These are phyloP conservation scores for Stomorhina lunata DNA, from an alignment of 2,888 invertebrate species.

Conservation along the genomic window DNA sequence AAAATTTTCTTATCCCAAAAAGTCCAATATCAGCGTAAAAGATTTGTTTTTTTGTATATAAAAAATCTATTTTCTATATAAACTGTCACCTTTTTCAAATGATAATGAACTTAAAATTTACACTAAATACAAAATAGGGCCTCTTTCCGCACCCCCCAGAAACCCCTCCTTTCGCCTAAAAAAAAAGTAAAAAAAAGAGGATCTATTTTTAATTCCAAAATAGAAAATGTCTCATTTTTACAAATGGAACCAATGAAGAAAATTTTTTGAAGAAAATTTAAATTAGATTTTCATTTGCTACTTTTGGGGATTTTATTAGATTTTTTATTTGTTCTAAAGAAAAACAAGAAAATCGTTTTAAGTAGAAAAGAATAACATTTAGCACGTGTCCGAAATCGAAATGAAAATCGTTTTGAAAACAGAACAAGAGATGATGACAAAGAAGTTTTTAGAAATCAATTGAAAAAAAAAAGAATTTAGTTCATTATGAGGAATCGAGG, in stretches of 20 bases:
- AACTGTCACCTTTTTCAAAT: constrained; percentile 49
- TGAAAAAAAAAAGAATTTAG: constrained; percentile 5
- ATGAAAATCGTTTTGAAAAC: not conserved
- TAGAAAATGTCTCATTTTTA: constrained; percentile 36
- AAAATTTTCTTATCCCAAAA: not conserved
- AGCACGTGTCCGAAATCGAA: constrained; percentile 52
- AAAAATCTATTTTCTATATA: constrained; percentile 8
- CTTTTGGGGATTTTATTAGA: not conserved
- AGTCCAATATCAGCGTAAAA: not conserved
- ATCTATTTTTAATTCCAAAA: constrained; percentile 55
- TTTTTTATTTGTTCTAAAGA: not conserved
- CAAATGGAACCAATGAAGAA: not conserved
- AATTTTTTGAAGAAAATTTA: constrained; percentile 21
- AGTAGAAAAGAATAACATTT: constrained; percentile 20
- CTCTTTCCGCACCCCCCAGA: not conserved
- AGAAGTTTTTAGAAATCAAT: constrained; percentile 13
- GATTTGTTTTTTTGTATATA: not conserved
- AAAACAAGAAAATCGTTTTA: no score
- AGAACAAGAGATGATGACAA: constrained; percentile 26
- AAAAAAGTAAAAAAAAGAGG: not conserved
- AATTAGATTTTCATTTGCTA: constrained; percentile 48
- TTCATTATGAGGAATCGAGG: constrained; percentile 37
- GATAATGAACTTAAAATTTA: constrained; percentile 61
- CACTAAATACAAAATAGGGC: not conserved
- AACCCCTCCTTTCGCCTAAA: not conserved